Base-by-base conservation (phyloP, 1,140 invertebrate species). In the Achroia grisella region DNA sequence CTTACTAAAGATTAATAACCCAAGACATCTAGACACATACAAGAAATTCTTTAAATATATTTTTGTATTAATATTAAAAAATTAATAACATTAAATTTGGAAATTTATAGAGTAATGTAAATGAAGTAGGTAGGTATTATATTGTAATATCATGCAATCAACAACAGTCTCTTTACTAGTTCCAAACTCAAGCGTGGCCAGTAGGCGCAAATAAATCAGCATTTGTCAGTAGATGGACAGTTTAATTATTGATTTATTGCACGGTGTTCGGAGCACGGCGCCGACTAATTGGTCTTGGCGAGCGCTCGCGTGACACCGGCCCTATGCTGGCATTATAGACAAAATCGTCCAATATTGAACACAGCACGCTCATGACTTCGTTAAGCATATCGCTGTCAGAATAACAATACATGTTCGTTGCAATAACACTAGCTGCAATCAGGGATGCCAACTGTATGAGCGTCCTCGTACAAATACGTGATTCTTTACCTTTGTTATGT, bases 191-290 rank as follows among this genome's bases (percentile, higher is more conserved):
- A 64, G 57, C 65, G 62, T 67, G 67, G 68, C 65, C 60, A 68
- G 75, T 62, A 67, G 64, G 69, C 58, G 55, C 43, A 47, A 64
- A 84, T 84, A 84, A 84, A 84, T 84, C 76, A 84, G 80, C 59
- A 76, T 81, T 80, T 72, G 74, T 68, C 56, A 52, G 63, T 77
- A 72, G 72, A 76, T 75, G 68, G 76, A 80, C 69, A 66, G 50
- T 80, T 75, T 75, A 84, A 80, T 83, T 81, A 83, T 84, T 84
- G 80, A 82, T 82, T 84, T 84, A 82, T 77, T 74, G 76, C 65
- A 51, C 50, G 46, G 51, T 54, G 65, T 55, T 57, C 49, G 46
- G 56, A 45, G 67, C 63, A 47, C 58, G 74, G 71, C 74, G 71
- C 67, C 65, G 52, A 62, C 67, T 84, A 80, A 84, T 84, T 84